Evolutionary conservation across 2,113 vertebrate species (phyloP).

Genomic region (Chloropsis hardwickii): DNA sequence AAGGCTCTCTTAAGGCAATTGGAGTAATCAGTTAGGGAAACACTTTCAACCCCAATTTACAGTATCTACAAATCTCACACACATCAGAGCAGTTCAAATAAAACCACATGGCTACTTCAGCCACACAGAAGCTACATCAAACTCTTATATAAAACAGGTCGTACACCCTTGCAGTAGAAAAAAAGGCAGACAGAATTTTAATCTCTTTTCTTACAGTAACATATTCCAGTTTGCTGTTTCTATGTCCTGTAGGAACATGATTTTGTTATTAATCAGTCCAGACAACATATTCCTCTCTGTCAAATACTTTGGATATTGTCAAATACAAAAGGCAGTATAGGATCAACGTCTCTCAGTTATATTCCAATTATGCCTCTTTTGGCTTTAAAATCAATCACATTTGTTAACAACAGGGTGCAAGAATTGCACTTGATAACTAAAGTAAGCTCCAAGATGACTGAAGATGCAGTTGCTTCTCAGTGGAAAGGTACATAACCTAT

Average conservation of each 20-base stretch:
- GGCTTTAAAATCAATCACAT: neutral
- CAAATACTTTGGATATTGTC: neutral
- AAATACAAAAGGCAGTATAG: slow-evolving; percentile 1
- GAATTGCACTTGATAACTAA: neutral
- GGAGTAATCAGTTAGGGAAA: neutral
- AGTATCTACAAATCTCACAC: neutral
- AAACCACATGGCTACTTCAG: neutral
- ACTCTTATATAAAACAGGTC: neutral
- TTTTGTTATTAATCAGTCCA: neutral
- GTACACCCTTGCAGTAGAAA: neutral
- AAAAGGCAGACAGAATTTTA: neutral
- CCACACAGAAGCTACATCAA: neutral
- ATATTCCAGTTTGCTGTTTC: neutral
- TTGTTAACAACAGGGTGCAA: neutral
- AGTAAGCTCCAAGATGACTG: neutral
- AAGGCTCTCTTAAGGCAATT: neutral
- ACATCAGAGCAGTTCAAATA: neutral
- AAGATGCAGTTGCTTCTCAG: neutral
- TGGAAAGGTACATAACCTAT: neutral
- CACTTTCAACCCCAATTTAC: neutral
- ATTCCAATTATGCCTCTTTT: neutral
- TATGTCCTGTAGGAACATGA: neutral
- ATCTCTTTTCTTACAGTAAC: neutral
- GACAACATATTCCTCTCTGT: neutral
- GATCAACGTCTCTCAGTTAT: neutral